Percentiles rank a stretch among this genome's conserved stretches.
Evolutionary conservation across 1,140 invertebrate genomes (phyloP).

Genomic region (Hetaerina americana): DNA sequence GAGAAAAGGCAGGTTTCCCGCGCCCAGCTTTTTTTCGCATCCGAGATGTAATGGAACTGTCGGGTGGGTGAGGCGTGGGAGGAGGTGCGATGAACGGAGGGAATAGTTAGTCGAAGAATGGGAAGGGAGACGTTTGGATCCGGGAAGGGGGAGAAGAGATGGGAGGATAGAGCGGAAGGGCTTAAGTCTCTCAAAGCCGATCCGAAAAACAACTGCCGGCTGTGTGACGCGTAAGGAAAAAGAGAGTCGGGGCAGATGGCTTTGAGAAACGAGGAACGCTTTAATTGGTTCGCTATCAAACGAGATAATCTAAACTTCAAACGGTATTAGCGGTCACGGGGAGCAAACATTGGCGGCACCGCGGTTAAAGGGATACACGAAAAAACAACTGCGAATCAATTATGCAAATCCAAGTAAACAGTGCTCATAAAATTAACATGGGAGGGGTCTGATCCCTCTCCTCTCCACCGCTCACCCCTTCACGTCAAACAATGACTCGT

Average conservation of each 20-base stretch:
- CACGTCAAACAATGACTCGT: neutral
- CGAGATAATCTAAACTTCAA: neutral
- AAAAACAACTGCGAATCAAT: neutral
- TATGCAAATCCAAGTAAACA: neutral
- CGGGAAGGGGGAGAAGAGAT: neutral
- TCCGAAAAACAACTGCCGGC: neutral
- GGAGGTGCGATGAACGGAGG: no score
- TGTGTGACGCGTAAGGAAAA: neutral
- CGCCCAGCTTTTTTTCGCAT: no score
- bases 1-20: no score
- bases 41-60: no score
- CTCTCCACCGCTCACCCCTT: neutral
- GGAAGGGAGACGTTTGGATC: no score
- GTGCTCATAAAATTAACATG: neutral
- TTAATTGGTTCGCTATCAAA: neutral
- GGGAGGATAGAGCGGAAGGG: neutral
- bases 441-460: no score
- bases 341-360: neutral
- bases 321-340: neutral
- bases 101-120: no score
- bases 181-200: neutral
- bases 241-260: neutral
- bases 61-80: no score
- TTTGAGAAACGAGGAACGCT: neutral
- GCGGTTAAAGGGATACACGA: neutral